These are phyloP conservation scores for Parthenolecanium corni DNA, from an alignment of 2,888 invertebrate species.

Conservation along the genomic window DNA sequence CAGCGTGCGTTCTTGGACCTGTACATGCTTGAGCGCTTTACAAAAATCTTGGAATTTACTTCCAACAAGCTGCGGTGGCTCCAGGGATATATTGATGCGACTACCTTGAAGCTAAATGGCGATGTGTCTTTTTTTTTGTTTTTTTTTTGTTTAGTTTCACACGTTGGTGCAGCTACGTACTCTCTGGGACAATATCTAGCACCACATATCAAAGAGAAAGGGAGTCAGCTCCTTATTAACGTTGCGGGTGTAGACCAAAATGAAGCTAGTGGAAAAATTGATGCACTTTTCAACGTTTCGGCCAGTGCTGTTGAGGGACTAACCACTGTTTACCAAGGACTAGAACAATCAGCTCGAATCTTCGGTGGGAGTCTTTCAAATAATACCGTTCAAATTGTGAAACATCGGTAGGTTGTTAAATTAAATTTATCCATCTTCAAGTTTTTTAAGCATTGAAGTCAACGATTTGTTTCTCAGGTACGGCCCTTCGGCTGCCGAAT, in stretches of 20 bases:
- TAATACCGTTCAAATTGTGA: constrained; percentile 61
- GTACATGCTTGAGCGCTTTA: too few relatives aligned
- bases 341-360: constrained; percentile 57
- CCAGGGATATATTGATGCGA: too few relatives aligned
- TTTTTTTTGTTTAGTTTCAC: constrained; percentile 43
- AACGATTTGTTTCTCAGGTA: constrained; percentile 44
- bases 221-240: constrained; percentile 47
- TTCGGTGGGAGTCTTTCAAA: constrained; percentile 52
- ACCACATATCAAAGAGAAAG: constrained; percentile 54
- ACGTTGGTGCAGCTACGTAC: constrained; percentile 55
- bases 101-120: too few relatives aligned
- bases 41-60: too few relatives aligned
- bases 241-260: constrained; percentile 45
- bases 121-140: too few relatives aligned
- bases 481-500: constrained; percentile 52
- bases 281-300: constrained; percentile 52
- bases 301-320: constrained; percentile 60
- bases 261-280: constrained; percentile 47
- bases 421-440: not conserved
- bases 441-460: not conserved
- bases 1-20: too few relatives aligned
- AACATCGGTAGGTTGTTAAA: constrained; percentile 50
- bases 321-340: constrained; percentile 54
- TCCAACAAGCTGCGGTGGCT: too few relatives aligned
- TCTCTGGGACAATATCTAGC: constrained; percentile 54